A percentile compares a stretch with the other conserved stretches of the same genome.
Evolutionary conservation across 2,797 vertebrate species (phyloP).

Genomic region (Rhynchotus rufescens): DNA sequence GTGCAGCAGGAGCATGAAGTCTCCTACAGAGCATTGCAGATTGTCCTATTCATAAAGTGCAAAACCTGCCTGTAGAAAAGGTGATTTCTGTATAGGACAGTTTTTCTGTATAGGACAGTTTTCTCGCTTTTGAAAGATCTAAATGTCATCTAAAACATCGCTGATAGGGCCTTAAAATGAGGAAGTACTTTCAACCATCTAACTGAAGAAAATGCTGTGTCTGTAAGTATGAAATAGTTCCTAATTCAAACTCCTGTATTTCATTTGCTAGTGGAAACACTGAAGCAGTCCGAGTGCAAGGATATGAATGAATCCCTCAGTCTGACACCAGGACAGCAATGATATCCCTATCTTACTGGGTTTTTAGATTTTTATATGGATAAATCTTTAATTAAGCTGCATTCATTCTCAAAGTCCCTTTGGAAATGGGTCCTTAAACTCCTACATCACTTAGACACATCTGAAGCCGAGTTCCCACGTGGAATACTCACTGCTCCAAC

Average conservation of each 20-base stretch:
- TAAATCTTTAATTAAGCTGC: neutral
- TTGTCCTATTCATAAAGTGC: neutral
- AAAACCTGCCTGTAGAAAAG: neutral
- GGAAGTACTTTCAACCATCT: constrained; percentile 22
- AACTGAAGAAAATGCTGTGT: constrained; percentile 42
- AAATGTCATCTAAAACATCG: neutral
- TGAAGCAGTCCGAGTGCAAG: neutral
- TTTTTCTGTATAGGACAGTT: neutral
- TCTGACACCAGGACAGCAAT: neutral
- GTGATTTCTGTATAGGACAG: neutral
- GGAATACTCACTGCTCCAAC: neutral
- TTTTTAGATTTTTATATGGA: neutral
- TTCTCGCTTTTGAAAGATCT: neutral
- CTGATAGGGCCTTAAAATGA: neutral
- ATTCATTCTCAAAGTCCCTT: neutral
- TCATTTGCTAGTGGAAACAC: neutral
- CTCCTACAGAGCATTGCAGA: neutral
- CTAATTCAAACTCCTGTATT: neutral
- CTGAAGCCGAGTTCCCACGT: neutral
- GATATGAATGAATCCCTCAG: neutral
- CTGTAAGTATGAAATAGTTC: constrained; percentile 30
- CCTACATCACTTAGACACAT: fast-evolving
- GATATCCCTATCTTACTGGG: neutral
- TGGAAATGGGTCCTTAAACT: neutral
- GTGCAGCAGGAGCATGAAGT: neutral